These are phyloP conservation scores for Notolepis coatsorum DNA, from an alignment of 2,797 vertebrate species.

Conservation along the genomic window DNA sequence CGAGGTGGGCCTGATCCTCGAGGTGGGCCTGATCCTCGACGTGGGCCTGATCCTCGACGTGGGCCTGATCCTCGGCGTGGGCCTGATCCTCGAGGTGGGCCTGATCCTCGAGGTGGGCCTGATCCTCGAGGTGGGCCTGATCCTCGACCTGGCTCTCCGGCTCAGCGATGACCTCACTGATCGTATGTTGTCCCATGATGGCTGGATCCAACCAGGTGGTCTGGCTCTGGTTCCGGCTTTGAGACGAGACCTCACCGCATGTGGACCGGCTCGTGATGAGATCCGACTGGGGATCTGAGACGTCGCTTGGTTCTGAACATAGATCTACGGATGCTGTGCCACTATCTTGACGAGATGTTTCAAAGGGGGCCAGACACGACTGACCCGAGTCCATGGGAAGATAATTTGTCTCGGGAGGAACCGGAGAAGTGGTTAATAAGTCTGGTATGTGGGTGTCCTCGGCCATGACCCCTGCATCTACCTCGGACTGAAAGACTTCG, in stretches of 20 bases:
- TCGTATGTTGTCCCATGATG: not conserved
- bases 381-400: not conserved
- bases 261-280: not conserved
- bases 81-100: too few species aligned
- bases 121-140: too few species aligned
- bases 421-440: not conserved
- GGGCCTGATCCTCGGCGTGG: too few species aligned
- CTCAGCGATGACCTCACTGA: not conserved
- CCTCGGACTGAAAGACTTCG: not conserved
- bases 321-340: not conserved
- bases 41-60: not conserved
- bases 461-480: not conserved
- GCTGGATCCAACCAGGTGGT: not conserved
- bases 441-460: conserved; percentile 3
- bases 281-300: not conserved
- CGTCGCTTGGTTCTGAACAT: not conserved
- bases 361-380: conserved; percentile 4
- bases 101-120: too few species aligned
- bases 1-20: not conserved
- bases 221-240: not conserved
- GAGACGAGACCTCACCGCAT: not conserved
- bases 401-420: not conserved
- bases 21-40: too few species aligned
- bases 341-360: not conserved
- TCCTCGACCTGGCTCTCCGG: not conserved